Base-by-base conservation (phyloP, 2,113 vertebrate genomes). In the Rhagologus leucostigma region DNA sequence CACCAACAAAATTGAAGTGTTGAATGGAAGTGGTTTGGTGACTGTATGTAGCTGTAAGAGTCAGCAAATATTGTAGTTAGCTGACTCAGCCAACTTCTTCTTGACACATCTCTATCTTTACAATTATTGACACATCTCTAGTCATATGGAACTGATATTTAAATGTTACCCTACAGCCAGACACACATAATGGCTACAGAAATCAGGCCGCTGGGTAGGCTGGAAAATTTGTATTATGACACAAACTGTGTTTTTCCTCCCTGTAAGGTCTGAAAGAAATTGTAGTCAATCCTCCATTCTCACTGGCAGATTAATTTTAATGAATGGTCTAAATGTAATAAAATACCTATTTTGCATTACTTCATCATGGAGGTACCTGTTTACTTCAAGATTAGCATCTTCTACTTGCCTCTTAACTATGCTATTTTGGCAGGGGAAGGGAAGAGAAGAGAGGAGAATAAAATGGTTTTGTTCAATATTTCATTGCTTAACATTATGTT, bases 251-350 rank as follows among this genome's bases (percentile, higher is more conserved):
- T 84, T 98, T 97, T 97, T 81, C 86, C 92, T 89, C 83, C 95
- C 84, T 94, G 53, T 95, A 92, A 97, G 67, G 62, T 94, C 86
- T 96, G 85, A 94, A 91, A 97, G 89, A 90, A 96, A 91, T 74
- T 89, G 84, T 71, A 94, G 89, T 93, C 86, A 90, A 92, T 97
- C 84, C 87, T 93, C 73, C 42, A 83, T 93, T 97, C 93, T 95
- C 97, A 93, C 62, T 80, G 78, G 68, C 89, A 97, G 87, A 97
- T 96, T 91, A 93, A 74, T 98, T 97, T 97, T 97, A 98, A 97
- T 95, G 84, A 95, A 97, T 90, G 85, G 87, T 68, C 87, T 93
- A 76, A 88, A 97, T 20, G 47, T 91, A 95, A 85, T 73, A 96
- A 89, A 94, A 49, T 41, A 44, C 7, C 24, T 91, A 68, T 95